A percentile compares a stretch with the other conserved stretches of the same genome.
Conservation (phyloP, 1,140 invertebrate species). For the Laupala kohalensis region DNA sequence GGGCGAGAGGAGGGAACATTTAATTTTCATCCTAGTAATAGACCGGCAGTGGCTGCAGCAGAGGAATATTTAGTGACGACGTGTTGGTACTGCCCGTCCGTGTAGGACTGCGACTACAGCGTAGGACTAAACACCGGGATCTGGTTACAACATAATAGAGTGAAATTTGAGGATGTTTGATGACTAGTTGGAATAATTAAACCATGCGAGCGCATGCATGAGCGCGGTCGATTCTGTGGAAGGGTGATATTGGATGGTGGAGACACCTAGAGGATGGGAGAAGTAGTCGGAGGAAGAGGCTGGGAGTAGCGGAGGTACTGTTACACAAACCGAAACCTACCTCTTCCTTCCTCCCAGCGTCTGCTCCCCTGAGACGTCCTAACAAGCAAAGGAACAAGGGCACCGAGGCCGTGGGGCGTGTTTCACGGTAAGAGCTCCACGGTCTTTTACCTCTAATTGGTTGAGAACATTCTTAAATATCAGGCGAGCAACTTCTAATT, state of each 20-base stretch:
- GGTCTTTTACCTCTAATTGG: neutral
- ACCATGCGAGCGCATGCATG: neutral
- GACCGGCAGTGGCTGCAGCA: neutral
- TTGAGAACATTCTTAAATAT: neutral
- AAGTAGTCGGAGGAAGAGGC: too few relatives aligned
- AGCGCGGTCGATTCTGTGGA: too few relatives aligned
- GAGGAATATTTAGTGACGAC: neutral
- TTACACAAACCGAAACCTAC: neutral
- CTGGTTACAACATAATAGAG: neutral
- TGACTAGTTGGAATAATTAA: neutral
- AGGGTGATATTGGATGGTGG: neutral
- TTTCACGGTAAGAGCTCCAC: neutral
- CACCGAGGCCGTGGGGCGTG: too few relatives aligned
- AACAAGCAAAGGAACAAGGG: neutral
- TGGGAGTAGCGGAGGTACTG: neutral
- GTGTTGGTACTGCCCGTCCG: neutral
- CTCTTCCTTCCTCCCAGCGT: too few relatives aligned
- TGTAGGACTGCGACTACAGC: neutral
- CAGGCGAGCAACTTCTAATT: neutral
- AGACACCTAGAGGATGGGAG: neutral
- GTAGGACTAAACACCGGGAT: neutral
- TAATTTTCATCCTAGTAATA: neutral
- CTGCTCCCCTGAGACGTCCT: neutral
- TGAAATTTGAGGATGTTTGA: neutral
- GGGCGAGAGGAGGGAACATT: neutral